Evolutionary conservation across 2,797 vertebrate species (phyloP), one percentile per base, ranked within the genome.

Genomic region (Nannoperca australis): DNA sequence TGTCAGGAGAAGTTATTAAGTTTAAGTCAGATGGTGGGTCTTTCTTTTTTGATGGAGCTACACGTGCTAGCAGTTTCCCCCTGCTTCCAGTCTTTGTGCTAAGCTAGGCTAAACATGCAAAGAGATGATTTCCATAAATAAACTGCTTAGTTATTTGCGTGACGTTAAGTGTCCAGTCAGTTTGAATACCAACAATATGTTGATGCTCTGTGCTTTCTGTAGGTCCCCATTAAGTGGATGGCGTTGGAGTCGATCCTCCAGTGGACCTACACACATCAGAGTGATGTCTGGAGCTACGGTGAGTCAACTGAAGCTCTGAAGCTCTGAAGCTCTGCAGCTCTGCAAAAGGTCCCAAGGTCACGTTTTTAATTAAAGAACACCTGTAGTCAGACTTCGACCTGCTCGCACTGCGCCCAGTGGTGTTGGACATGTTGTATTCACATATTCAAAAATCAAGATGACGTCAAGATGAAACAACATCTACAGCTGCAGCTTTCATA

Each of bases 221-320:
- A 99, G 98, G 97, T 98, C 63, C 98, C 98, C 40, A 98, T 99
- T 80, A 99, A 99, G 89, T 99, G 98, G 98, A 99, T 99, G 98
- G 97, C 98, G 0, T 81, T 99, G 88, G 98, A 99, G 86, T 98
- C 97, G 0, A 99, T 99, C 94, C 93, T 97, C 53, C 97, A 98
- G 84, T 95, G 96, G 81, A 99, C 96, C 56, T 99, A 98, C 77
- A 99, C 98, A 40, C 97, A 99, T 81, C 97, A 99, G 90, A 99
- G 97, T 50, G 98, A 99, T 12, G 98, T 99, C 62, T 99, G 98
- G 98, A 99, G 98, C 93, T 99, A 98, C 0, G 98, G 98, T 99
- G 80, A 94, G 96, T 77, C 54, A 5, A 18, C 45, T 27, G 24
- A 27, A 27, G 24, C 24, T 27, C 17, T 6, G 2, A 3, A 18